Evolutionary conservation across 2,888 invertebrate species (phyloP), one percentile per base, ranked within the genome.

Genomic region (Noctua janthina): DNA sequence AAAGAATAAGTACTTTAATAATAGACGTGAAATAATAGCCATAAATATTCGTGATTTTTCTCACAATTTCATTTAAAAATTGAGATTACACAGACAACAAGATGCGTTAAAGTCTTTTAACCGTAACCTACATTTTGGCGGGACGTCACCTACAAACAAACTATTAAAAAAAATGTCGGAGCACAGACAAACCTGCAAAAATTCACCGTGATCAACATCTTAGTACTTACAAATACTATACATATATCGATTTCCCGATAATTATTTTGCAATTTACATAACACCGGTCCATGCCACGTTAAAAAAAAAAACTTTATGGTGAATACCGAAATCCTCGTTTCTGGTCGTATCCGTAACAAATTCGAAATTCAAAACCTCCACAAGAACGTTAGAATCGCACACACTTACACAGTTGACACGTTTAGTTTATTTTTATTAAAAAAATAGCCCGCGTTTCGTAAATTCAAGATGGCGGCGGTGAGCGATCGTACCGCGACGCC

Each of bases 241-340:
- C 76, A 74, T 64, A 43, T 78, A 87, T 85, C 80, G 92, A 92
- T 93, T 92, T 91, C 88, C 91, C 91, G 93, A 94, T 95, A 94
- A 95, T 95, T 94, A 94, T 93, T 94, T 94, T 90, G 92, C 93
- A 95, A 96, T 95, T 96, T 95, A 95, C 95, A 95, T 95, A 95
- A 92, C 90, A 91, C 91, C 92, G 92, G 91, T 91, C 87, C 89
- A 86, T 91, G 91, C 90, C 90, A 89, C 89, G 90, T 90, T 82
- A 93, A 93, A 93, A 93, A 67, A 93, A 93, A 93, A 92, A 93
- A 92, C 92, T 77, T 84, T 82, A 84, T 86, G 72, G 88, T 87
- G 91, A 92, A 93, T 93, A 94, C 94, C 93, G 88, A 93, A 95
- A 94, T 93, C 93, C 92, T 92, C 91, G 85, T 86, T 89, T 79